Evolutionary conservation across 2,888 invertebrate genomes (phyloP).

Genomic region (Mesorhabditis belari): DNA sequence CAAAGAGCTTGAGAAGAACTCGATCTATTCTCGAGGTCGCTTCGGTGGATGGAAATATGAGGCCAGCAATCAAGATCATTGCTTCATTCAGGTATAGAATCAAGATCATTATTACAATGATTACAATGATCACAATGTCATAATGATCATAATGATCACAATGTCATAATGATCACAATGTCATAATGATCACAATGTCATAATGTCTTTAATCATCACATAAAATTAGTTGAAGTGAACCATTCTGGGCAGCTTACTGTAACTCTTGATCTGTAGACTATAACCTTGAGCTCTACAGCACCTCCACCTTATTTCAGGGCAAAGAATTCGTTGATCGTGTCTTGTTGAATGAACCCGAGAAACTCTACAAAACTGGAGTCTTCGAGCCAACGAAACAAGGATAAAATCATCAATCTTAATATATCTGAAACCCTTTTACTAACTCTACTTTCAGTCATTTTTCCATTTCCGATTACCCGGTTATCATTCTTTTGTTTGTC

Average conservation of each 20-base stretch:
- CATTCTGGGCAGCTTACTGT: too few relatives aligned
- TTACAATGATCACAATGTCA: too few relatives aligned
- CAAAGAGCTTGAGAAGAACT: constrained; percentile 38
- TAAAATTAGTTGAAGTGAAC: too few relatives aligned
- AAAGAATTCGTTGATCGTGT: constrained; percentile 50
- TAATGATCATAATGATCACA: too few relatives aligned
- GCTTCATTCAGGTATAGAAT: constrained; percentile 53
- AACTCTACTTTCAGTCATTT: too few relatives aligned
- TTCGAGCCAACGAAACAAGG: constrained; percentile 5
- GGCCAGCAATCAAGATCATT: constrained; percentile 47
- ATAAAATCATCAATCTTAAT: neutral
- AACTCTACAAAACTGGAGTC: constrained; percentile 48
- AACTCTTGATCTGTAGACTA: neutral
- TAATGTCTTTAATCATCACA: too few relatives aligned
- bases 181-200: too few relatives aligned
- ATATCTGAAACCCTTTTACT: neutral
- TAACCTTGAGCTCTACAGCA: neutral
- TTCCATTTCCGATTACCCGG: too few relatives aligned
- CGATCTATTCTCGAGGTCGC: constrained; percentile 49
- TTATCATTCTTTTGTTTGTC: too few relatives aligned
- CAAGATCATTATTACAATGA: too few relatives aligned
- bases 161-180: too few relatives aligned
- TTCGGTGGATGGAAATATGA: constrained; percentile 53
- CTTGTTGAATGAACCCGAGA: constrained; percentile 45
- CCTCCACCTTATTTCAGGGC: constrained; percentile 3